Percentiles rank a stretch among this genome's conserved stretches.
Conservation (phyloP, 1,140 invertebrate genomes). For the Trypoxylus dichotomus region DNA sequence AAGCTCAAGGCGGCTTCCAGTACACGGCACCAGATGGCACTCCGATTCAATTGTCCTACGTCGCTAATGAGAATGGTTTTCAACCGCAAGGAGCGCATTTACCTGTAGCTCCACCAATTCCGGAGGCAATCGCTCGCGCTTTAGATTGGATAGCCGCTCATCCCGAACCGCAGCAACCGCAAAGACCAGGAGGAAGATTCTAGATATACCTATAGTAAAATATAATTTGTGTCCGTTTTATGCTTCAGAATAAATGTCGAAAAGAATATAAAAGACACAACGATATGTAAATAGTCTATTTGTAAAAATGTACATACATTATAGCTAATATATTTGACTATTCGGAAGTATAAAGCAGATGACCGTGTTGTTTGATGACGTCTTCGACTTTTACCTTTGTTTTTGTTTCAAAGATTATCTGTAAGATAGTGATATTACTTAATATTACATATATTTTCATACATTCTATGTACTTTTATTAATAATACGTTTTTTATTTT, state of each 20-base stretch:
- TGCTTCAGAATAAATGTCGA: not conserved
- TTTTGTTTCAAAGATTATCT: not conserved
- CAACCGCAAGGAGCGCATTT: conserved; percentile 56
- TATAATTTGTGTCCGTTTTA: not conserved
- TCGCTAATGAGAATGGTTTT: conserved; percentile 61
- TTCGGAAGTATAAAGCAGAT: not conserved
- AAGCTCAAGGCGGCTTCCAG: conserved; percentile 50
- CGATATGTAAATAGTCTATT: too few relatives aligned
- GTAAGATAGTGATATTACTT: not conserved
- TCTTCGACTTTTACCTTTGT: not conserved
- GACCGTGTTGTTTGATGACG: not conserved
- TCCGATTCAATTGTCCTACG: conserved; percentile 54
- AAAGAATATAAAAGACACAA: too few relatives aligned
- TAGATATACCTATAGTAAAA: not conserved
- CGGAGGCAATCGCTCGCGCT: conserved; percentile 50
- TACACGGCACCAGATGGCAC: conserved; percentile 58
- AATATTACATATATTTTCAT: not conserved
- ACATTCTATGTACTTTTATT: not conserved
- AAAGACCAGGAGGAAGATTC: conserved; percentile 1
- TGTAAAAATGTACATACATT: too few relatives aligned
- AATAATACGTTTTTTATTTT: not conserved
- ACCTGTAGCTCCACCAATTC: conserved; percentile 61
- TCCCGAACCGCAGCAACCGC: conserved; percentile 39
- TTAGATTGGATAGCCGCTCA: conserved; percentile 51
- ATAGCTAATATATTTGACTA: too few relatives aligned